A percentile compares a stretch with the other conserved stretches of the same genome.
These are phyloP conservation scores for Magallana nippona DNA, from an alignment of 2,888 invertebrate species.

Conservation along the genomic window DNA sequence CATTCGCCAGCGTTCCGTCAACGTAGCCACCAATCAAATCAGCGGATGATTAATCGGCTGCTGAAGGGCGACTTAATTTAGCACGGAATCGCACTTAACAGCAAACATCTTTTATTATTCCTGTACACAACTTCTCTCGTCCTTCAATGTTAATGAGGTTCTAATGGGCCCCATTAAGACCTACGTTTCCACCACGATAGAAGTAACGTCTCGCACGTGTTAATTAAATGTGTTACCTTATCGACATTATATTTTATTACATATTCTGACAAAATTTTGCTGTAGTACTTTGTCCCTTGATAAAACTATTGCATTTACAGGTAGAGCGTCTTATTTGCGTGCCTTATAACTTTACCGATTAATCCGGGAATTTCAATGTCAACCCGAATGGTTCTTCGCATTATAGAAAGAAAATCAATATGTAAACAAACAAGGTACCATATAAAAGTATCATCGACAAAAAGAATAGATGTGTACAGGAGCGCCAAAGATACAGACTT, in stretches of 20 bases:
- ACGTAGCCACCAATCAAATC: constrained; percentile 37
- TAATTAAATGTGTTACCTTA: not conserved
- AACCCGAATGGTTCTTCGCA: too few relatives aligned
- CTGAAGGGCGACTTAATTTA: constrained; percentile 21
- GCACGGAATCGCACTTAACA: constrained; percentile 39
- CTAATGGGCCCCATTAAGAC: not conserved
- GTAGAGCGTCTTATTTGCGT: too few relatives aligned
- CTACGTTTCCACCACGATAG: not conserved
- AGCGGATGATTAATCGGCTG: constrained; percentile 39
- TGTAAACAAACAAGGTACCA: too few relatives aligned
- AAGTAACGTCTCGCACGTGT: not conserved
- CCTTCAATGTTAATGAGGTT: not conserved
- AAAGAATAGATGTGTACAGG: too few relatives aligned
- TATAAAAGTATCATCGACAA: too few relatives aligned
- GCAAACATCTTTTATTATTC: constrained; percentile 13
- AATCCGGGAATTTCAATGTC: too few relatives aligned
- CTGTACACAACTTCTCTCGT: not conserved
- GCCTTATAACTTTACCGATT: too few relatives aligned
- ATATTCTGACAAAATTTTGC: too few relatives aligned
- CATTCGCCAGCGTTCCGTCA: constrained; percentile 32
- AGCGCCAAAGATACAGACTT: too few relatives aligned
- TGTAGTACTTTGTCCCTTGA: too few relatives aligned
- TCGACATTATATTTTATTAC: not conserved
- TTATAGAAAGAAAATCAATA: too few relatives aligned
- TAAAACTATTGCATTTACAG: too few relatives aligned